A percentile compares a stretch with the other conserved stretches of the same genome.
Conservation (phyloP, 2,888 invertebrate species). For the Petrophora chlorosata region DNA sequence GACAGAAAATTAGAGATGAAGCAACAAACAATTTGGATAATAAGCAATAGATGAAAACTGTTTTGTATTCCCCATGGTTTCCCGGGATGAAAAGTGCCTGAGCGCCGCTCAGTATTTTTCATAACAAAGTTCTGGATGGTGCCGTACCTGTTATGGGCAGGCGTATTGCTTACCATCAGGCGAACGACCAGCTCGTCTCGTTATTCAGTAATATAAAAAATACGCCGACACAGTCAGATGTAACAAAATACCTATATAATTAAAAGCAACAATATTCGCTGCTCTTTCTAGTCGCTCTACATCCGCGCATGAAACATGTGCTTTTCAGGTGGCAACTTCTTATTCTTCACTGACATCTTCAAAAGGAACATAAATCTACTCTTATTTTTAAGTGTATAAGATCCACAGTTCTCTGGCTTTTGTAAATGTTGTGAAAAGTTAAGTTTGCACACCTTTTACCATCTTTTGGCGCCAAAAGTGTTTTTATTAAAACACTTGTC, state of each 20-base stretch:
- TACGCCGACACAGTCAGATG: neutral
- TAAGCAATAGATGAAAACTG: too few relatives aligned
- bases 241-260: neutral
- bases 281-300: conserved; percentile 7
- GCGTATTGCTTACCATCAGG: too few relatives aligned
- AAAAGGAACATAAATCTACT: neutral
- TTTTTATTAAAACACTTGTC: conserved; percentile 25
- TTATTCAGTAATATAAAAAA: too few relatives aligned
- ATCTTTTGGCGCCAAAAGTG: conserved; percentile 58
- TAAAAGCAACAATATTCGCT: neutral
- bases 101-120: too few relatives aligned
- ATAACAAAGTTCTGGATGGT: too few relatives aligned
- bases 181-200: too few relatives aligned
- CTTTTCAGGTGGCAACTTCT: conserved; percentile 32
- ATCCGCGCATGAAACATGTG: conserved; percentile 43
- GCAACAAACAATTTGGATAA: too few relatives aligned
- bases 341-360: conserved; percentile 5
- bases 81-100: too few relatives aligned
- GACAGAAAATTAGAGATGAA: too few relatives aligned
- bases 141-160: too few relatives aligned
- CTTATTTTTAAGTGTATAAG: conserved; percentile 9
- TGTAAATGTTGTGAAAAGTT: neutral
- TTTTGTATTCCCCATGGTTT: too few relatives aligned
- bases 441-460: conserved; percentile 37
- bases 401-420: conserved; percentile 14